Conservation (phyloP, 2,113 vertebrate genomes). For the Callopanchax toddi region DNA sequence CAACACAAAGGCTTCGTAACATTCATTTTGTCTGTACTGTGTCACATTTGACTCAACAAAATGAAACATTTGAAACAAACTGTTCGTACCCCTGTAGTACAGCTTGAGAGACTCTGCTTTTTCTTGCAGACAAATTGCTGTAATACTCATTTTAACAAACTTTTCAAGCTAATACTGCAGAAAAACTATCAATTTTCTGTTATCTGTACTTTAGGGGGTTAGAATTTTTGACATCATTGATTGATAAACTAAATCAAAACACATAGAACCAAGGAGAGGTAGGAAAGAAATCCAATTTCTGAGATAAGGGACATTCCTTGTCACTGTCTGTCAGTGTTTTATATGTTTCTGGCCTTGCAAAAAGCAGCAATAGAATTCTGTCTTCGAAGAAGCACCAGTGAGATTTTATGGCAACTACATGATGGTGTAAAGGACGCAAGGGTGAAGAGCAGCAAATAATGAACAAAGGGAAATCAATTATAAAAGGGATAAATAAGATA, state of each 20-base stretch:
- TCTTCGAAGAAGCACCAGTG: constrained; percentile 17
- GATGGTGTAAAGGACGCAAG: constrained; percentile 28
- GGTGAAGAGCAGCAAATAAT: background rate
- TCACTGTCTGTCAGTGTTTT: constrained; percentile 41
- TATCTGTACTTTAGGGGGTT: constrained; percentile 15
- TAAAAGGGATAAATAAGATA: constrained; percentile 33
- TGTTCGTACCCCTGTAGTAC: background rate
- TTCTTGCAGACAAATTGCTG: background rate
- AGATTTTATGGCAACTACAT: constrained; percentile 48
- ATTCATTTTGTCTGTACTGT: no score
- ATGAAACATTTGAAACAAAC: background rate
- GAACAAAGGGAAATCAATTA: constrained; percentile 14
- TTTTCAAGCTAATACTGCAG: background rate
- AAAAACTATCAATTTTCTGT: background rate
- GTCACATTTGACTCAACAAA: background rate
- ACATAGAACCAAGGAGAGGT: constrained; percentile 23
- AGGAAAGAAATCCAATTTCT: constrained; percentile 55
- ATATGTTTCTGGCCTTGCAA: constrained; percentile 49
- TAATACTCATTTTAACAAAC: background rate
- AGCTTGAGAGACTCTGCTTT: background rate
- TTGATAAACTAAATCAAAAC: constrained; percentile 23
- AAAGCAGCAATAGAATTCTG: constrained; percentile 5
- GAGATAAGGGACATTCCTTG: constrained; percentile 54
- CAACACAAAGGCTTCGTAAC: no score
- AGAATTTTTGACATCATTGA: constrained; percentile 41